phyloP scores from a whole-genome alignment of 2,797 vertebrate genomes.

The Mastacembelus armatus region DNA sequence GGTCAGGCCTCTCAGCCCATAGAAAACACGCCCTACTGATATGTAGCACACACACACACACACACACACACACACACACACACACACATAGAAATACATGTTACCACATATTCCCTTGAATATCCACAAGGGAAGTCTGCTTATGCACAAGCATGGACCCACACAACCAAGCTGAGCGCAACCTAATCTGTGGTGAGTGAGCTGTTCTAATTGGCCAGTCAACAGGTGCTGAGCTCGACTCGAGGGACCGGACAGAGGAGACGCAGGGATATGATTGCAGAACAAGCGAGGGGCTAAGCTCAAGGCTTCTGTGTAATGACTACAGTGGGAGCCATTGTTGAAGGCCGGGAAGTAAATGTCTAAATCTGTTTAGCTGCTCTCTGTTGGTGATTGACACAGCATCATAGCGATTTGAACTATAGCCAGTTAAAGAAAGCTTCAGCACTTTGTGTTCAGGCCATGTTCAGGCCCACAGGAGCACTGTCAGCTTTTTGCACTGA shows the following conservation, averaged over 20 bases:
- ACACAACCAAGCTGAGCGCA: slow-evolving; percentile 44
- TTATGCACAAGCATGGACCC: slow-evolving; percentile 31
- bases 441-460: not conserved
- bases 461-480: not conserved
- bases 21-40: slow-evolving; percentile 30
- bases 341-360: slow-evolving; percentile 40
- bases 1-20: slow-evolving; percentile 65
- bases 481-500: no score
- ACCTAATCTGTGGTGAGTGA: slow-evolving; percentile 75
- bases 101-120: slow-evolving; percentile 43
- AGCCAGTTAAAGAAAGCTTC: not conserved
- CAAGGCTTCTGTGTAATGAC: slow-evolving; percentile 70
- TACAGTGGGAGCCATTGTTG: slow-evolving; percentile 63
- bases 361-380: slow-evolving; percentile 19
- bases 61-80: slow-evolving; percentile 46
- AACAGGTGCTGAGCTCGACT: slow-evolving; percentile 76
- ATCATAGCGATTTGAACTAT: not conserved
- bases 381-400: slow-evolving; percentile 14
- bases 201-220: slow-evolving; percentile 79
- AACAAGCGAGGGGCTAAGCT: slow-evolving; percentile 61
- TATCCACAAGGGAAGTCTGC: slow-evolving; percentile 58
- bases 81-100: slow-evolving; percentile 43
- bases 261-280: slow-evolving; percentile 55
- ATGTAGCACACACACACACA: slow-evolving; percentile 33
- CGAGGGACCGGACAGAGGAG: slow-evolving; percentile 45